Evolutionary conservation across 2,888 invertebrate species (phyloP).

Genomic region (Drosophila recens): DNA sequence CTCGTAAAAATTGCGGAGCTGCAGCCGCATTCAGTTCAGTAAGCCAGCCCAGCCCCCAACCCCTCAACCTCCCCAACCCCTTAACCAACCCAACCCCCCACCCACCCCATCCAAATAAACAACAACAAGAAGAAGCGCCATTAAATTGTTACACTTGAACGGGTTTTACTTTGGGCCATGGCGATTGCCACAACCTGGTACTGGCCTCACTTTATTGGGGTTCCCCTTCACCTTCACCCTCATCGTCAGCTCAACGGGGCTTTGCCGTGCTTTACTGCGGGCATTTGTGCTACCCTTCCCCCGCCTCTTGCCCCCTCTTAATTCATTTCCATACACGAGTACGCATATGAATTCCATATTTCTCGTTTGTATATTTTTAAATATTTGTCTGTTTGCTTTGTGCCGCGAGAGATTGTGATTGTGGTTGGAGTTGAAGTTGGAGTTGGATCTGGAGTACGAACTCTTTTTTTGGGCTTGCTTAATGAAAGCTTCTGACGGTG

Average conservation of each 20-base stretch:
- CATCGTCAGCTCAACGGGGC: neutral
- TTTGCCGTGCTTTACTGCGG: slow-evolving; percentile 25
- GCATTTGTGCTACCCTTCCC: slow-evolving; percentile 30
- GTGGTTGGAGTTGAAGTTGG: neutral
- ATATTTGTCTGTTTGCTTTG: slow-evolving; percentile 57
- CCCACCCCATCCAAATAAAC: slow-evolving; percentile 12
- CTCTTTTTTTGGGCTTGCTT: neutral
- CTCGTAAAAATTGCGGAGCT: slow-evolving; percentile 67
- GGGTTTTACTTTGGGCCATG: slow-evolving; percentile 76
- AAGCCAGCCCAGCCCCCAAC: slow-evolving; percentile 29
- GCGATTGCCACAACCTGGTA: slow-evolving; percentile 63
- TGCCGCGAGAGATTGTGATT: slow-evolving; percentile 3
- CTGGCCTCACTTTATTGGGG: slow-evolving; percentile 41
- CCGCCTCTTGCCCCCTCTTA: slow-evolving; percentile 2
- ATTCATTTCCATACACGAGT: slow-evolving; percentile 78
- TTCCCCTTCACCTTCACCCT: neutral
- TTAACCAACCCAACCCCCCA: neutral
- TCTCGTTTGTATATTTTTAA: slow-evolving; percentile 51
- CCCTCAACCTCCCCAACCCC: neutral
- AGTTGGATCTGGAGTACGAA: neutral
- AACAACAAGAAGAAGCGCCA: slow-evolving; percentile 71
- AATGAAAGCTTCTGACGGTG: slow-evolving; percentile 8
- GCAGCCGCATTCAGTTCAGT: slow-evolving; percentile 55
- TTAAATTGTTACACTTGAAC: slow-evolving; percentile 83
- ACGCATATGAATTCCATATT: slow-evolving; percentile 71